These are phyloP conservation scores for Poeciliopsis turrubarensis DNA, from an alignment of 2,113 vertebrate genomes.

Conservation along the genomic window DNA sequence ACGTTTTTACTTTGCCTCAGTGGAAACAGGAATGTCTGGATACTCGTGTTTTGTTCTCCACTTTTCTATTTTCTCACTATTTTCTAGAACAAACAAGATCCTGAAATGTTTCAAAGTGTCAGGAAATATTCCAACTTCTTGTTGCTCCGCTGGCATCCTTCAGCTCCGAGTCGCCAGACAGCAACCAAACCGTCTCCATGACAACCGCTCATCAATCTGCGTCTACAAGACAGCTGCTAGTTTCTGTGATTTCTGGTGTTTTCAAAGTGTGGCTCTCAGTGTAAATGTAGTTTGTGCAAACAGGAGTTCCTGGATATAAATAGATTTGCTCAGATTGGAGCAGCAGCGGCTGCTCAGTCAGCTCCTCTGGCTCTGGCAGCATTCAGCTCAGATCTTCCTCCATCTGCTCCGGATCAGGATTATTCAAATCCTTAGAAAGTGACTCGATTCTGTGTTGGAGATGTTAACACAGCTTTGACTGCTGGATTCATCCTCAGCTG, in stretches of 20 bases:
- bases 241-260: background rate
- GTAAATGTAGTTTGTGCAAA: background rate
- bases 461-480: background rate
- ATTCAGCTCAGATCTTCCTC: slow-evolving; percentile 16
- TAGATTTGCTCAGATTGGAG: slow-evolving; percentile 2
- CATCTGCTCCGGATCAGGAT: slow-evolving; percentile 36
- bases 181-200: background rate
- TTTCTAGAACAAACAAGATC: background rate
- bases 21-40: too few species aligned
- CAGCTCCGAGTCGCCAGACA: background rate
- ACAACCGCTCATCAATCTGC: background rate
- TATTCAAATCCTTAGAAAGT: slow-evolving; percentile 9
- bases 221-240: background rate
- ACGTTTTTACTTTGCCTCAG: too few species aligned
- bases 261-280: background rate
- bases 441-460: slow-evolving; percentile 12
- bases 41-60: background rate
- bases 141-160: background rate
- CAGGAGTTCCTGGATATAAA: background rate
- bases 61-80: background rate
- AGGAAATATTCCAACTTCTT: background rate
- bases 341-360: background rate
- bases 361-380: background rate
- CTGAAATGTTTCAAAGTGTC: background rate
- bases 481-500: slow-evolving; percentile 8